These are phyloP conservation scores for Genyomyrus donnyi DNA, from an alignment of 2,113 vertebrate species.

Conservation along the genomic window DNA sequence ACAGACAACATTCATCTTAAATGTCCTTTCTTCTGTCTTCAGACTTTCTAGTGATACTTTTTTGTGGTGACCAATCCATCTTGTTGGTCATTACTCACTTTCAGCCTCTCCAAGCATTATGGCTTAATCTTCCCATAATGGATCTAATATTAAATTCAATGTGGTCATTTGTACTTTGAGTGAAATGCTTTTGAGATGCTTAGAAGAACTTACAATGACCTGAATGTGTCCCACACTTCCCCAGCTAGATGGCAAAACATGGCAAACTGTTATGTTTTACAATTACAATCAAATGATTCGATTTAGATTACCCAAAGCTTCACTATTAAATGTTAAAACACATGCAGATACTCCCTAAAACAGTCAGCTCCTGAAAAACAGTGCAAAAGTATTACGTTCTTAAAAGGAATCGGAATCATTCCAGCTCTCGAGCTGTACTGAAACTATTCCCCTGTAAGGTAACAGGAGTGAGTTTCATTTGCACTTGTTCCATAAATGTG, in stretches of 20 bases:
- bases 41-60: neutral
- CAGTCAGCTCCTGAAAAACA: neutral
- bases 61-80: neutral
- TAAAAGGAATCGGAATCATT: neutral
- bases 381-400: neutral
- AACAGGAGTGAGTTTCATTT: neutral
- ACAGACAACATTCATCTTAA: neutral
- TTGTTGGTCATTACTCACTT: neutral
- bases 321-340: neutral
- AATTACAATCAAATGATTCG: neutral
- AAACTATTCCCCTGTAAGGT: too few relatives aligned
- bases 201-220: neutral
- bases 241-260: neutral
- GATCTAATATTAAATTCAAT: neutral
- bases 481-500: neutral
- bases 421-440: neutral
- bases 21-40: neutral
- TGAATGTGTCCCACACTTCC: neutral
- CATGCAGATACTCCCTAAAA: neutral
- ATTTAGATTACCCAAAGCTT: neutral
- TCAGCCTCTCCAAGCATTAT: neutral
- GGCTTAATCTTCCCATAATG: neutral
- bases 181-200: neutral
- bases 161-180: neutral
- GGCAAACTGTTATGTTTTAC: neutral